Conservation (phyloP, 1,140 invertebrate species). For the Ctenoplectra terminalis region DNA sequence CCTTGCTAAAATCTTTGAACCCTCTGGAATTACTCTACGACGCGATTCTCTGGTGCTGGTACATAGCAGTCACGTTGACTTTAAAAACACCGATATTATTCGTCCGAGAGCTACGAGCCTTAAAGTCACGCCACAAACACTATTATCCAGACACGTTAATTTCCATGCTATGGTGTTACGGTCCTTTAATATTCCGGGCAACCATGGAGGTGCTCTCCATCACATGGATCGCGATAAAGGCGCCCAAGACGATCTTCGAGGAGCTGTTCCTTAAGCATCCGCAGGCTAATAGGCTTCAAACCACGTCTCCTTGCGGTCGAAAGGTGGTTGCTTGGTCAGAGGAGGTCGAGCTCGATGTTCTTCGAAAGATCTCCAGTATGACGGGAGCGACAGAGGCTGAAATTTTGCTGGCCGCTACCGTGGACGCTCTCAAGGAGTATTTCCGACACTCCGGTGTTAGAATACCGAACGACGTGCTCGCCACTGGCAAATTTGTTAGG, state of each 20-base stretch:
- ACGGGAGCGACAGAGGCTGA: conserved; percentile 87
- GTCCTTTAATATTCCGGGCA: conserved; percentile 84
- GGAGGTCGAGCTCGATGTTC: conserved; percentile 84
- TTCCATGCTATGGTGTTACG: conserved; percentile 82
- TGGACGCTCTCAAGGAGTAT: conserved; percentile 86
- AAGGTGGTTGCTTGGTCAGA: conserved; percentile 91
- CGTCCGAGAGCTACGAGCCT: conserved; percentile 71
- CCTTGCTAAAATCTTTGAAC: conserved; percentile 69
- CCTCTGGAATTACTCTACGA: conserved; percentile 66
- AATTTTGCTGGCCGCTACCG: conserved; percentile 86
- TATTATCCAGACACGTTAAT: conserved; percentile 78
- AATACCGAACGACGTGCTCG: conserved; percentile 83
- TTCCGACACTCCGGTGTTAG: conserved; percentile 83
- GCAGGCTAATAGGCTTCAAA: conserved; percentile 85
- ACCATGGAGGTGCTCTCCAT: conserved; percentile 84
- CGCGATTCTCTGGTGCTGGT: conserved; percentile 71
- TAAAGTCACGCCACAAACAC: conserved; percentile 76
- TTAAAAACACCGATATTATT: conserved; percentile 76
- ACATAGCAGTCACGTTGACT: conserved; percentile 63
- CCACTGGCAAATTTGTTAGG: conserved; percentile 84
- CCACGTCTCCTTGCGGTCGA: conserved; percentile 88
- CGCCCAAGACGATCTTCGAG: conserved; percentile 85
- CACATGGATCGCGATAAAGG: conserved; percentile 82
- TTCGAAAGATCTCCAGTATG: conserved; percentile 84
- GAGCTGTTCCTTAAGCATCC: conserved; percentile 83